Conservation (phyloP, 2,113 vertebrate genomes). For the Falco punctatus region DNA sequence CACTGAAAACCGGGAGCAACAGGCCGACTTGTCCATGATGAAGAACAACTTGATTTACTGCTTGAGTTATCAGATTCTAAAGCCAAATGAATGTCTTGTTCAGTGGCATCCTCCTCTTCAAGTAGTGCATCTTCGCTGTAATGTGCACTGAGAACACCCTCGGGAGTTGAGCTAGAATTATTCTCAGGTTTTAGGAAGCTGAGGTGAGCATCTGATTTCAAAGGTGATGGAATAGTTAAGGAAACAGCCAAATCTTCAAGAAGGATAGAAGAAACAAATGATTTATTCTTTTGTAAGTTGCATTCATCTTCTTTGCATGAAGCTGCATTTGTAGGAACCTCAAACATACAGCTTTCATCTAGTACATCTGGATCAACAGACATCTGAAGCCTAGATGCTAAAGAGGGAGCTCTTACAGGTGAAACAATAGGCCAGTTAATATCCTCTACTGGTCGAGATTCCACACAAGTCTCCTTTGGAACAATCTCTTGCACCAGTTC, state of each 20-base stretch:
- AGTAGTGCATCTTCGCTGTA: conserved; percentile 90
- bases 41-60: conserved; percentile 81
- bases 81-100: conserved; percentile 93
- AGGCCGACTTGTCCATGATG: conserved; percentile 66
- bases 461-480: conserved; percentile 73
- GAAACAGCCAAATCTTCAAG: conserved; percentile 95
- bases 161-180: conserved; percentile 76
- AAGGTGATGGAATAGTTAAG: conserved; percentile 93
- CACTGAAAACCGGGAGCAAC: conserved; percentile 80
- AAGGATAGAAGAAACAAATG: conserved; percentile 83
- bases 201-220: conserved; percentile 94
- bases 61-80: conserved; percentile 95
- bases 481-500: conserved; percentile 64
- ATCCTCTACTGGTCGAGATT: conserved; percentile 74
- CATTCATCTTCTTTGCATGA: conserved; percentile 65
- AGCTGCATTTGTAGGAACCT: conserved; percentile 79
- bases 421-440: conserved; percentile 85
- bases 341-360: conserved; percentile 94
- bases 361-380: conserved; percentile 86
- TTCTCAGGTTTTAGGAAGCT: conserved; percentile 89
- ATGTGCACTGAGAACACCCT: conserved; percentile 88
- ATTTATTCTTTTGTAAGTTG: conserved; percentile 71
- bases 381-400: conserved; percentile 71
- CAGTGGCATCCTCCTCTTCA: conserved; percentile 90
- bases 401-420: conserved; percentile 78